Conservation (phyloP, 2,888 invertebrate genomes). For the Drosophila glabriapex region DNA sequence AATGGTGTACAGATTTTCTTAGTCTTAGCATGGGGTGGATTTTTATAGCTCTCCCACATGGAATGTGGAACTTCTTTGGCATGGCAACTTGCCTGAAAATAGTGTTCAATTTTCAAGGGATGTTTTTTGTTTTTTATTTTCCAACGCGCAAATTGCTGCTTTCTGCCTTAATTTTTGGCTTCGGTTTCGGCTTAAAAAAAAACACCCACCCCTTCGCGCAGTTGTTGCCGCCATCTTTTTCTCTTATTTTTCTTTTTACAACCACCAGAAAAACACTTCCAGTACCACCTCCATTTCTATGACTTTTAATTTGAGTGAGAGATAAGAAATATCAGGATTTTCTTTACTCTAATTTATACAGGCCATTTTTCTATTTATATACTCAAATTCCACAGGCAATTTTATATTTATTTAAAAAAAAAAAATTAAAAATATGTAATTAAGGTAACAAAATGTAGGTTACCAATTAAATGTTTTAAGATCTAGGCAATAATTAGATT, state of each 20-base stretch:
- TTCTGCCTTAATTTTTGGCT: slow-evolving; percentile 35
- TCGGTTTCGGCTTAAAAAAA: slow-evolving; percentile 13
- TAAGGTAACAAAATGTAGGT: too few relatives aligned
- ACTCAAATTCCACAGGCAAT: not conserved
- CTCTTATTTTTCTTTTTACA: slow-evolving; percentile 12
- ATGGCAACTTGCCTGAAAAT: slow-evolving; percentile 21
- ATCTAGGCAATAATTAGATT: not conserved
- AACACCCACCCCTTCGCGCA: slow-evolving; percentile 24
- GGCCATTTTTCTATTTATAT: not conserved
- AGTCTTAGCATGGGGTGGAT: slow-evolving; percentile 3
- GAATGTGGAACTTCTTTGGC: not conserved
- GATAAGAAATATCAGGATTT: not conserved
- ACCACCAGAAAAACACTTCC: slow-evolving; percentile 3
- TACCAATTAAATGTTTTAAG: not conserved
- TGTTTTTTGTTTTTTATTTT: slow-evolving; percentile 19
- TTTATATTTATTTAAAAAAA: not conserved
- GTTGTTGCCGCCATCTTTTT: slow-evolving; percentile 40
- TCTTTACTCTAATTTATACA: not conserved
- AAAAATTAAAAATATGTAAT: too few relatives aligned
- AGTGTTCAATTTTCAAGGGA: slow-evolving; percentile 19
- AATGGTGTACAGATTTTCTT: not conserved
- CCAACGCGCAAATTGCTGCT: slow-evolving; percentile 10
- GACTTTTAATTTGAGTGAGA: not conserved
- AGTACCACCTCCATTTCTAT: not conserved
- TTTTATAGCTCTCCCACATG: slow-evolving; percentile 1